phyloP scores from a whole-genome alignment of 2,113 vertebrate genomes.

The Chamaea fasciata region DNA sequence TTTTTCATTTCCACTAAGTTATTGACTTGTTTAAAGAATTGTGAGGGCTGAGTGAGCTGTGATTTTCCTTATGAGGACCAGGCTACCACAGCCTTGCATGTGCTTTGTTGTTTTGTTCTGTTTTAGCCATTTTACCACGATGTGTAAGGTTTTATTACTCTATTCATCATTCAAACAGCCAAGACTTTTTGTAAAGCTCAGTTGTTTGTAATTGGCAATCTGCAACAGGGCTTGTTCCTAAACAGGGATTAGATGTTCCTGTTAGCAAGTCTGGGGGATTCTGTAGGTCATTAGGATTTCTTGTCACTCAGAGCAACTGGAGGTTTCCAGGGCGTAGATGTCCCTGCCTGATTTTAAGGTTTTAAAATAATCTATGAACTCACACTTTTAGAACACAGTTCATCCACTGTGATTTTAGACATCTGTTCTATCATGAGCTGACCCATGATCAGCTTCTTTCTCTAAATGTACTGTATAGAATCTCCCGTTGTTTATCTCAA shows the following conservation, averaged over 20 bases:
- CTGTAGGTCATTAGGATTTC: background rate
- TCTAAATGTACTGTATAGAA: background rate
- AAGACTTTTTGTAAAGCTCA: background rate
- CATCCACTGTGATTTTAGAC: background rate
- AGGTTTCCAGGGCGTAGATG: background rate
- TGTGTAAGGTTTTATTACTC: constrained; percentile 8
- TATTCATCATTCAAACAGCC: constrained; percentile 12
- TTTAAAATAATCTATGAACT: background rate
- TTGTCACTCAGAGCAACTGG: background rate
- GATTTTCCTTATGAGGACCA: background rate
- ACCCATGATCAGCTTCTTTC: background rate
- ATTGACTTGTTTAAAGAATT: background rate
- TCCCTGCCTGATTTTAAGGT: background rate
- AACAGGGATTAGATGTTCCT: background rate
- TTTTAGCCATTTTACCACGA: background rate
- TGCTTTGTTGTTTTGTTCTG: background rate
- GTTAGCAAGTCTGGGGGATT: background rate
- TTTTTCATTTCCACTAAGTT: background rate
- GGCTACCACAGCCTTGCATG: background rate
- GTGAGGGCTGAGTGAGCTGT: background rate
- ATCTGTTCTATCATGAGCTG: background rate
- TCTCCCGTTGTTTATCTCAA: background rate
- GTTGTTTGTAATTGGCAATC: background rate
- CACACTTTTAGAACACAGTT: background rate
- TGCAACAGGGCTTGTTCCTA: background rate